A percentile compares a stretch with the other conserved stretches of the same genome.
phyloP scores from a whole-genome alignment of 2,888 invertebrate species.

The Hanleya hanleyi region DNA sequence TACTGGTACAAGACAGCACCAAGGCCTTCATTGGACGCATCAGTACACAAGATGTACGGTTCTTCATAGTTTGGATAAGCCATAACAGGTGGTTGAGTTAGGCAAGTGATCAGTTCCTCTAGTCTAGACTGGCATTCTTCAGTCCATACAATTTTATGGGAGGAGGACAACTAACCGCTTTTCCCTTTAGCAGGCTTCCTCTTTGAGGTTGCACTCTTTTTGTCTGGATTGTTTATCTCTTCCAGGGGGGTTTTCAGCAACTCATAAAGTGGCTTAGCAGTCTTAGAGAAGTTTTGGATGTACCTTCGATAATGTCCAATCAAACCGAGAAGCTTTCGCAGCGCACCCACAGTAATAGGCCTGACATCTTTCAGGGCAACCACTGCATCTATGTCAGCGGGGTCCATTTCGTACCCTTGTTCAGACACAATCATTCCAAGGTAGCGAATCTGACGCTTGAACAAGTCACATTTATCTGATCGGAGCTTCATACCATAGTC shows the following conservation, averaged over 20 bases:
- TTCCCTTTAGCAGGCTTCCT: too few relatives aligned
- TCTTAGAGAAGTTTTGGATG: not conserved
- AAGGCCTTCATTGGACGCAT: slow-evolving; percentile 20
- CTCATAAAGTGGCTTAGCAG: slow-evolving; percentile 14
- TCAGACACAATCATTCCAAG: slow-evolving; percentile 10
- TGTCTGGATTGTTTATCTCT: slow-evolving; percentile 7
- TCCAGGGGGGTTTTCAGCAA: not conserved
- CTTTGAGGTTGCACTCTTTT: too few relatives aligned
- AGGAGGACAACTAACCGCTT: slow-evolving; percentile 9
- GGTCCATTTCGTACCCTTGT: not conserved
- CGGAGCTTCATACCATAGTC: not conserved
- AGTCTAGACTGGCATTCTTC: slow-evolving; percentile 16
- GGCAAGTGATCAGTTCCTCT: slow-evolving; percentile 11
- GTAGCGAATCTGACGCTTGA: not conserved
- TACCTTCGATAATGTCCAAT: slow-evolving; percentile 1
- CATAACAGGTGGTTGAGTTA: slow-evolving; percentile 23
- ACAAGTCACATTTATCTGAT: not conserved
- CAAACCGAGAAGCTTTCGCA: slow-evolving; percentile 11
- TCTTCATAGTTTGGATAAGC: slow-evolving; percentile 21
- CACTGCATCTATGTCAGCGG: not conserved
- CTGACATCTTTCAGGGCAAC: not conserved
- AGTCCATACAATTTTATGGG: not conserved
- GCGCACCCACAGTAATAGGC: slow-evolving; percentile 4
- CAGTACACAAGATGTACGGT: slow-evolving; percentile 29
- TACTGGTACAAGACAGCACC: slow-evolving; percentile 36